Conservation (phyloP, 2,113 vertebrate genomes). For the Pantherophis guttatus region DNA sequence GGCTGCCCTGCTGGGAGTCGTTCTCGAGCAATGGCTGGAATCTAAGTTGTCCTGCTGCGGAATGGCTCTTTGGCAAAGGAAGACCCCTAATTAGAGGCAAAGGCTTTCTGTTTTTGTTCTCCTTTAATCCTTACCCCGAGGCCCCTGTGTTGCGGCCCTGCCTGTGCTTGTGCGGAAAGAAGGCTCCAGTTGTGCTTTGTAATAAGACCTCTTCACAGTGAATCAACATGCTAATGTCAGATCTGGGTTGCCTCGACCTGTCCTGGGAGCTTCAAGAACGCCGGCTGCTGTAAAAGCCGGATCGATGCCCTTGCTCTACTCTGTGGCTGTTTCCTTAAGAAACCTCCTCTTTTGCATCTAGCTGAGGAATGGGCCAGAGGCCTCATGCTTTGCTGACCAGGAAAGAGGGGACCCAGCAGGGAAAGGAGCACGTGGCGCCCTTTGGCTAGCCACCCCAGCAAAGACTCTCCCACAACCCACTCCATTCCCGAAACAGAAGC, state of each 20-base stretch:
- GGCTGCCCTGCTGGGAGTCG: slow-evolving; percentile 75
- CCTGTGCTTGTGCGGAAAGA: slow-evolving; percentile 81
- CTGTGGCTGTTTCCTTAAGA: background rate
- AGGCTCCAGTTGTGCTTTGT: slow-evolving; percentile 77
- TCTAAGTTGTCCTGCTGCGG: slow-evolving; percentile 73
- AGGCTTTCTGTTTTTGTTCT: slow-evolving; percentile 78
- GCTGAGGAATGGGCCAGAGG: background rate
- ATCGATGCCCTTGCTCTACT: background rate
- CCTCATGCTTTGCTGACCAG: background rate
- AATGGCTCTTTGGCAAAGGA: slow-evolving; percentile 79
- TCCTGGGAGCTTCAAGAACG: background rate
- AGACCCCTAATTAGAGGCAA: slow-evolving; percentile 77
- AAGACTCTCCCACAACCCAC: too few relatives aligned
- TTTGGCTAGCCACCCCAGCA: too few relatives aligned
- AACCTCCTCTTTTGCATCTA: background rate
- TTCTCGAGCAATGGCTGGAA: slow-evolving; percentile 74
- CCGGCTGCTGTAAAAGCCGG: background rate
- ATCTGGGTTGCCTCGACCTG: background rate
- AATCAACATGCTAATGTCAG: slow-evolving; percentile 47
- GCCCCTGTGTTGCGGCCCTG: slow-evolving; percentile 74
- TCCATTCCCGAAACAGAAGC: background rate
- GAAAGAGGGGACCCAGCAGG: background rate
- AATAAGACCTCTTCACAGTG: slow-evolving; percentile 72
- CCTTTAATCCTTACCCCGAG: slow-evolving; percentile 85
- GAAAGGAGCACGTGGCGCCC: too few relatives aligned